These are phyloP conservation scores for Pharmacophagus antenor DNA, from an alignment of 2,888 invertebrate species.

Conservation along the genomic window DNA sequence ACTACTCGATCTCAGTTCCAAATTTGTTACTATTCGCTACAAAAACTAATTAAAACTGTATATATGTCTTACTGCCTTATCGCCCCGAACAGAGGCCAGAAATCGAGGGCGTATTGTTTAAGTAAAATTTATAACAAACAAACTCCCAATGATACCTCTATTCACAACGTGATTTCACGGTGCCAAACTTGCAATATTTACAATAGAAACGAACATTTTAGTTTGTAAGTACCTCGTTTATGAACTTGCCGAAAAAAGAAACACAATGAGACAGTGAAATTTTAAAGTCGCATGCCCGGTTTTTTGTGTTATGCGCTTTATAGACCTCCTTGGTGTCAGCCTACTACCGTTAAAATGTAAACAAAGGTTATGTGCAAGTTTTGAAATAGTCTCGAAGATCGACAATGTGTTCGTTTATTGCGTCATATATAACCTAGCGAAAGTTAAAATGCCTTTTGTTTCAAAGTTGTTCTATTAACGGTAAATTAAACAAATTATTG, in stretches of 20 bases:
- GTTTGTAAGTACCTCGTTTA: constrained; percentile 55
- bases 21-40: neutral
- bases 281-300: constrained; percentile 56
- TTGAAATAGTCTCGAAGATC: constrained; percentile 46
- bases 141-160: constrained; percentile 69
- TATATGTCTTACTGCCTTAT: constrained; percentile 7
- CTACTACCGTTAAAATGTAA: constrained; percentile 73
- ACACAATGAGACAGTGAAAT: constrained; percentile 55
- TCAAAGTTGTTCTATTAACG: constrained; percentile 58
- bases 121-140: constrained; percentile 64
- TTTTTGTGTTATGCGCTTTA: constrained; percentile 57
- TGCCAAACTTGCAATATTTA: constrained; percentile 53
- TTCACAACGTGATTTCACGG: constrained; percentile 70
- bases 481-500: constrained; percentile 57
- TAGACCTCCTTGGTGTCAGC: constrained; percentile 58
- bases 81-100: constrained; percentile 40
- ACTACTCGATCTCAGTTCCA: neutral
- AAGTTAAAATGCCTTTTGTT: constrained; percentile 64
- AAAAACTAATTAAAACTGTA: neutral
- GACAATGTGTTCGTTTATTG: constrained; percentile 68
- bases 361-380: constrained; percentile 52
- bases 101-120: constrained; percentile 70
- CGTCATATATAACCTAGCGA: constrained; percentile 75
- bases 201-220: constrained; percentile 54
- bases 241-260: constrained; percentile 56